Evolutionary conservation across 1,140 invertebrate species (phyloP).

Genomic region (Drosophila athabasca): DNA sequence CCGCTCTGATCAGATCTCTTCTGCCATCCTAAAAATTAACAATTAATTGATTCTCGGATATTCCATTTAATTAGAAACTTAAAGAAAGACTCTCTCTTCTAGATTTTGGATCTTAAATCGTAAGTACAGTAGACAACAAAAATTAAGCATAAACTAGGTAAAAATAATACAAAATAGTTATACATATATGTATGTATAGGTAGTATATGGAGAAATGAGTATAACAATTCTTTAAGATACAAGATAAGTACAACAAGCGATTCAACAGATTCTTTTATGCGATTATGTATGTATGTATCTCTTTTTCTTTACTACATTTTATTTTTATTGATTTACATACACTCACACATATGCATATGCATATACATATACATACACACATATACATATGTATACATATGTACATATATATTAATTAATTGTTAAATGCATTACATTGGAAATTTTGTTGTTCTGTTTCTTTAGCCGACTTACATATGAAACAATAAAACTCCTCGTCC

Average conservation of each 20-base stretch:
- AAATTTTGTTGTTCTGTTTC: conserved; percentile 56
- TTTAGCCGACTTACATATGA: conserved; percentile 21
- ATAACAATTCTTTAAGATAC: conserved; percentile 31
- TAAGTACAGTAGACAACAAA: conserved; percentile 67
- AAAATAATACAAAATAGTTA: conserved; percentile 25
- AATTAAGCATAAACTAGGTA: conserved; percentile 25
- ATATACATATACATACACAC: conserved; percentile 58
- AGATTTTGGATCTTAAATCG: conserved; percentile 39
- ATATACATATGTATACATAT: conserved; percentile 55
- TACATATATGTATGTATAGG: not conserved
- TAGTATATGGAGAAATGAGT: not conserved
- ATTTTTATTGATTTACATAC: no score
- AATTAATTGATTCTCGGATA: conserved; percentile 35
- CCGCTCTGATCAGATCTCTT: not conserved
- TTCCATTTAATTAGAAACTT: conserved; percentile 22
- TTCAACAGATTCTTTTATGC: conserved; percentile 58
- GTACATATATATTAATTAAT: conserved; percentile 48
- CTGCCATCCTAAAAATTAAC: conserved; percentile 20
- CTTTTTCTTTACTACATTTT: no score
- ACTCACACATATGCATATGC: conserved; percentile 42
- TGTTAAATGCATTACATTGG: conserved; percentile 76
- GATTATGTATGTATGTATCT: conserved; percentile 25
- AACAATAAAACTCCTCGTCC: conserved; percentile 46
- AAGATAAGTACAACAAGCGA: conserved; percentile 74
- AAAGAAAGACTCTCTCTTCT: not conserved